phyloP scores from a whole-genome alignment of 2,888 invertebrate species.

The Pachymerium ferrugineum region DNA sequence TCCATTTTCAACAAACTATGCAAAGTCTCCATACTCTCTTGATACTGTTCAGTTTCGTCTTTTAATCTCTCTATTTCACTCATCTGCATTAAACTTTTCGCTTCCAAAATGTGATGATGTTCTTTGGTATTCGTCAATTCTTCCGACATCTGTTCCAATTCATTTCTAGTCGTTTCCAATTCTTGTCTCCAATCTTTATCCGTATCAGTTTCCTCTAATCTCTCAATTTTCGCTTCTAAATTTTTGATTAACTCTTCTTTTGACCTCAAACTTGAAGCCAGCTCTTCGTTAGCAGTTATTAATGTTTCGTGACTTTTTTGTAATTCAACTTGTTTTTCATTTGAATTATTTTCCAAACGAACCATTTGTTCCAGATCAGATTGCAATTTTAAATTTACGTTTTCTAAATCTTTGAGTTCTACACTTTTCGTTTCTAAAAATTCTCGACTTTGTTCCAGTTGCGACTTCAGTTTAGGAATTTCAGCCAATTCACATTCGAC shows the following conservation, averaged over 20 bases:
- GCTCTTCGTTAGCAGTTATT: background rate
- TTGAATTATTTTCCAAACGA: no score
- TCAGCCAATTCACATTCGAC: background rate
- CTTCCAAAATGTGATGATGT: conserved; percentile 12
- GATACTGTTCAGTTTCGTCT: conserved; percentile 34
- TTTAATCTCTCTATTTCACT: conserved; percentile 36
- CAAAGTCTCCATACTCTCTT: background rate
- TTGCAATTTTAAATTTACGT: background rate
- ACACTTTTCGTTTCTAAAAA: background rate
- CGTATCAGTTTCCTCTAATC: no score
- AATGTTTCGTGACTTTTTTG: background rate
- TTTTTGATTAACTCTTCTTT: background rate
- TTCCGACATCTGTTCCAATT: conserved; percentile 30
- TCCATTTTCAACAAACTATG: background rate
- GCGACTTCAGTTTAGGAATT: background rate
- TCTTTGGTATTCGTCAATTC: conserved; percentile 27
- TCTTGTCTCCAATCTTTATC: no score
- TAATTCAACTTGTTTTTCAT: no score
- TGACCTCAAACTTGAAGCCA: no score
- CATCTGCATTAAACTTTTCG: conserved; percentile 32
- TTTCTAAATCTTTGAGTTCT: background rate
- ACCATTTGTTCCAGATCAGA: no score
- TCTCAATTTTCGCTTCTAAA: background rate
- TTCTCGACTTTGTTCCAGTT: background rate
- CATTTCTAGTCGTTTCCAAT: background rate